phyloP scores from a whole-genome alignment of 2,113 vertebrate species.

The Oncorhynchus masou region DNA sequence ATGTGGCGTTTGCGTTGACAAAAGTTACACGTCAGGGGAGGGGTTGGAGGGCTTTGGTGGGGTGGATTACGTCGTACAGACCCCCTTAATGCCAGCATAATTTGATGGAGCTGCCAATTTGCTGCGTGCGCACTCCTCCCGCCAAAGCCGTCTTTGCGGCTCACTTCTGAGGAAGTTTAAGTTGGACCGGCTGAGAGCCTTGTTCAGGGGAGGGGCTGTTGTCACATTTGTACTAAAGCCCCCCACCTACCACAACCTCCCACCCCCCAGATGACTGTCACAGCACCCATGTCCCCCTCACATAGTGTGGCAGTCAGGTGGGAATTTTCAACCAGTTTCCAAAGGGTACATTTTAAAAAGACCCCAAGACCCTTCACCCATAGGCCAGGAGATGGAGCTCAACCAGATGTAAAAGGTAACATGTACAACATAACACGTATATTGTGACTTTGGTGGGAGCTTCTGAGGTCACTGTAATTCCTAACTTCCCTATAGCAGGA shows the following conservation, averaged over 20 bases:
- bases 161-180: slow-evolving; percentile 62
- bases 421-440: not conserved
- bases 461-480: too few species aligned
- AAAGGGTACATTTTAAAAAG: too few species aligned
- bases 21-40: slow-evolving; percentile 79
- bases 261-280: slow-evolving; percentile 22
- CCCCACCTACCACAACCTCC: slow-evolving; percentile 1
- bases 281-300: slow-evolving; percentile 35
- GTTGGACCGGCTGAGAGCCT: slow-evolving; percentile 60
- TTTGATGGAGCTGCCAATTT: slow-evolving; percentile 81
- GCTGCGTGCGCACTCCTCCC: slow-evolving; percentile 70
- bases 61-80: slow-evolving; percentile 69
- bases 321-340: too few species aligned
- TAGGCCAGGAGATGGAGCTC: too few species aligned
- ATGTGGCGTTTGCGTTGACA: slow-evolving; percentile 77
- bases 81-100: slow-evolving; percentile 68
- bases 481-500: not conserved
- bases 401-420: too few species aligned
- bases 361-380: too few species aligned
- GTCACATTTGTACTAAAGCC: slow-evolving; percentile 13
- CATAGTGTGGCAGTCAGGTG: too few species aligned
- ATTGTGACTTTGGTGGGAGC: too few species aligned
- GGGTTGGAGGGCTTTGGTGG: slow-evolving; percentile 64
- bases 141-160: slow-evolving; percentile 56
- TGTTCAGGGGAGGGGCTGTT: slow-evolving; percentile 44